A percentile compares a stretch with the other conserved stretches of the same genome.
These are phyloP conservation scores for Drosophila tripunctata DNA, from an alignment of 2,888 invertebrate species.

Conservation along the genomic window DNA sequence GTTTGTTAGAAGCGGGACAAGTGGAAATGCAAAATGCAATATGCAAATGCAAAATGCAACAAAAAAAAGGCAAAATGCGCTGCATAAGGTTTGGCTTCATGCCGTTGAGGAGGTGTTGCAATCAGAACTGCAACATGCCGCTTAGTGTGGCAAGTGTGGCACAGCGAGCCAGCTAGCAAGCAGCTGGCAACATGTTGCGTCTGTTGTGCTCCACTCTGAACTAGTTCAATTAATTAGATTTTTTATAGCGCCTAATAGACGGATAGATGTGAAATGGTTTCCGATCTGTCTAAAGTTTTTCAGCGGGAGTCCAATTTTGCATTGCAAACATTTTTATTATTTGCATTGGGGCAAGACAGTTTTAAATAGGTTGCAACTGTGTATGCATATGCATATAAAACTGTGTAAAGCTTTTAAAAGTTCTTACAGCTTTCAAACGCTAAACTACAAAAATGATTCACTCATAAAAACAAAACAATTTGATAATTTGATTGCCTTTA, in stretches of 20 bases:
- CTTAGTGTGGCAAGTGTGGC: conserved; percentile 16
- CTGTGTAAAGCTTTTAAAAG: too few relatives aligned
- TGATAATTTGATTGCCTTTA: too few relatives aligned
- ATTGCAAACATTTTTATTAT: background rate
- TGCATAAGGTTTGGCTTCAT: conserved; percentile 30
- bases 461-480: too few relatives aligned
- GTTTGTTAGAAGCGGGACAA: conserved; percentile 39
- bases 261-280: conserved; percentile 12
- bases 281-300: conserved; percentile 3
- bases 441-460: too few relatives aligned
- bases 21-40: conserved; percentile 36
- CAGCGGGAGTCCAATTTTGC: background rate
- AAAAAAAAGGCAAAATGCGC: conserved; percentile 28
- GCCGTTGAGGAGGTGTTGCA: conserved; percentile 44
- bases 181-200: conserved; percentile 10
- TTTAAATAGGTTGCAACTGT: too few relatives aligned
- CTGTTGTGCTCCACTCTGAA: conserved; percentile 20
- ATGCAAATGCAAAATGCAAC: conserved; percentile 40
- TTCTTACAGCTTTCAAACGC: too few relatives aligned
- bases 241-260: background rate
- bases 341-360: too few relatives aligned
- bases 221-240: conserved; percentile 33
- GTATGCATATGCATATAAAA: too few relatives aligned
- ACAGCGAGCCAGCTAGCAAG: conserved; percentile 2
- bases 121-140: conserved; percentile 42